Conservation (phyloP, 2,113 vertebrate genomes). For the Salvator merianae region DNA sequence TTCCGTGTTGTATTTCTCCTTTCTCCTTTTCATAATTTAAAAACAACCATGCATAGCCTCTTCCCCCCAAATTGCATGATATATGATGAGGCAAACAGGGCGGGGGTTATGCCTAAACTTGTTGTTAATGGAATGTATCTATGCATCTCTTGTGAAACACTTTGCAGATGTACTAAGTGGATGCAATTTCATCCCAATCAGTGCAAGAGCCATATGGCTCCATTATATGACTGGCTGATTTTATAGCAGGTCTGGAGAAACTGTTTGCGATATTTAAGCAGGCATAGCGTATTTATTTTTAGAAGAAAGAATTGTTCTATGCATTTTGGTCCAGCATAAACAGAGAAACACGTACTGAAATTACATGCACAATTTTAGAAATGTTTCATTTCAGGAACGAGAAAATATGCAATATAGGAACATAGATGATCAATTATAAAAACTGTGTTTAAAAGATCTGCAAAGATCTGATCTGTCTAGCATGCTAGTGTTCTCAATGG, state of each 20-base stretch:
- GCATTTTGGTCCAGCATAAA: background rate
- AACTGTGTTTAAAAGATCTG: no score
- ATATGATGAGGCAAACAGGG: slow-evolving; percentile 20
- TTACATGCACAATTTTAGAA: no score
- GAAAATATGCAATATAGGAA: no score
- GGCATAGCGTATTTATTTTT: background rate
- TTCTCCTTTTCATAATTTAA: slow-evolving; percentile 37
- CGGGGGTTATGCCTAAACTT: background rate
- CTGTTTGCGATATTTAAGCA: slow-evolving; percentile 16
- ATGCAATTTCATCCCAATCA: slow-evolving; percentile 21
- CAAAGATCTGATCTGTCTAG: no score
- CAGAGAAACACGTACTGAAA: background rate
- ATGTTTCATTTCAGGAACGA: no score
- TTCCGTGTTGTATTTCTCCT: slow-evolving; percentile 9
- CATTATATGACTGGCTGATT: slow-evolving; percentile 25
- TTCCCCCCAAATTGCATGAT: background rate
- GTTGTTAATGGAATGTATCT: background rate
- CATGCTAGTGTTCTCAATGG: no score
- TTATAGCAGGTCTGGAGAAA: slow-evolving; percentile 39
- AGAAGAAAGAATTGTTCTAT: rapidly evolving
- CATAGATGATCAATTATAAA: no score
- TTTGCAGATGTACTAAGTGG: slow-evolving; percentile 18
- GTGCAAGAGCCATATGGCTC: slow-evolving; percentile 28
- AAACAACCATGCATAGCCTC: slow-evolving; percentile 24
- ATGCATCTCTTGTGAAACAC: background rate